These are phyloP conservation scores for Mallotus villosus DNA, from an alignment of 2,797 vertebrate genomes.

Conservation along the genomic window DNA sequence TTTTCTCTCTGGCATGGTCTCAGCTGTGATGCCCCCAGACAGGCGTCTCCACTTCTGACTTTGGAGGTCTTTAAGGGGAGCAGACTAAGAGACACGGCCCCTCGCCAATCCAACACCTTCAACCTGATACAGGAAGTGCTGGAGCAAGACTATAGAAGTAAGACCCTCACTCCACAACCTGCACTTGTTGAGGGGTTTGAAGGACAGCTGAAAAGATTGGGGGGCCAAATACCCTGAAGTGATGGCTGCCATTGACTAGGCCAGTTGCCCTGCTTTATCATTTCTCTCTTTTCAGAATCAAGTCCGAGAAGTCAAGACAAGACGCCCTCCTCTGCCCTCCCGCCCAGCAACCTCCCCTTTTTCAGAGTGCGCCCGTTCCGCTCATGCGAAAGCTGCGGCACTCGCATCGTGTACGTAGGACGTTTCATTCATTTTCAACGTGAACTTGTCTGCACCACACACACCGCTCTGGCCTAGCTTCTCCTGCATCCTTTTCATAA, in stretches of 20 bases:
- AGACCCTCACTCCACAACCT: background rate
- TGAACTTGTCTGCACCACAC: background rate
- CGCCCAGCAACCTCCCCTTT: slow-evolving; percentile 36
- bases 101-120: slow-evolving; percentile 78
- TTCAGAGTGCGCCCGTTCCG: slow-evolving; percentile 57
- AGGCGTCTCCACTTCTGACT: slow-evolving; percentile 61
- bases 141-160: slow-evolving; percentile 72
- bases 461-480: background rate
- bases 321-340: slow-evolving; percentile 44
- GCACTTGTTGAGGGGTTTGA: background rate
- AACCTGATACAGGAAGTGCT: slow-evolving; percentile 74
- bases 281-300: slow-evolving; percentile 40
- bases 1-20: background rate
- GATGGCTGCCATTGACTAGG: too few relatives aligned
- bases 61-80: slow-evolving; percentile 79
- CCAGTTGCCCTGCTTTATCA: too few relatives aligned
- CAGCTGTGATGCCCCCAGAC: slow-evolving; percentile 49
- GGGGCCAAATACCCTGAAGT: too few relatives aligned
- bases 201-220: too few relatives aligned
- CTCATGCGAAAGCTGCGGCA: slow-evolving; percentile 72
- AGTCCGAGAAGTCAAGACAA: slow-evolving; percentile 55
- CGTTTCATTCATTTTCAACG: background rate
- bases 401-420: slow-evolving; percentile 70
- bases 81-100: slow-evolving; percentile 69
- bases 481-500: background rate